A percentile compares a stretch with the other conserved stretches of the same genome.
Evolutionary conservation across 2,113 vertebrate genomes (phyloP).

Genomic region (Ifrita kowaldi): DNA sequence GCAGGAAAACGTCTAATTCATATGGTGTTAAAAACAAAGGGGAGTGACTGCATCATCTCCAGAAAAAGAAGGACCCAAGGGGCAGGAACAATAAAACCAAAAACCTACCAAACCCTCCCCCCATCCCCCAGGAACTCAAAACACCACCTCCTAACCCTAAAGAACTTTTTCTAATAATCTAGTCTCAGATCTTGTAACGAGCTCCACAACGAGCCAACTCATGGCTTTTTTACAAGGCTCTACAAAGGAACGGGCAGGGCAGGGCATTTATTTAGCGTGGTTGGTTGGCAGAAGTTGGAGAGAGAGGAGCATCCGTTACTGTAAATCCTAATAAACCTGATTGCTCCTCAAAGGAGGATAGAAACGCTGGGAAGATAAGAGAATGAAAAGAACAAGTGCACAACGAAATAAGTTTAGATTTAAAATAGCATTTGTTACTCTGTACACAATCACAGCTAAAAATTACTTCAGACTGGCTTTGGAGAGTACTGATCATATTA

Average conservation of each 20-base stretch:
- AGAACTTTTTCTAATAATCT: not conserved
- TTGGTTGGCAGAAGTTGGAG: not conserved
- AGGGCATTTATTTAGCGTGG: not conserved
- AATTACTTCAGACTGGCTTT: not conserved
- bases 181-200: not conserved
- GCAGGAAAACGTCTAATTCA: slow-evolving; percentile 53
- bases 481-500: not conserved
- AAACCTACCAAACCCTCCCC: not conserved
- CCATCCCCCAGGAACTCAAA: not conserved
- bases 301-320: not conserved
- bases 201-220: not conserved
- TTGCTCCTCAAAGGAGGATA: not conserved
- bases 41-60: slow-evolving; percentile 47
- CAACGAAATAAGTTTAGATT: not conserved
- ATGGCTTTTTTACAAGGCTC: not conserved
- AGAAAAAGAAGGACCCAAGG: slow-evolving; percentile 26
- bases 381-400: not conserved
- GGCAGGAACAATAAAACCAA: not conserved
- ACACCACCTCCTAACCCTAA: not conserved
- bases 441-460: not conserved
- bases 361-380: not conserved
- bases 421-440: not conserved
- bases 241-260: not conserved
- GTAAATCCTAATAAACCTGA: not conserved
- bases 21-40: slow-evolving; percentile 42